These are phyloP conservation scores for Lepidocolaptes lacrymiger DNA, from an alignment of 2,797 vertebrate species.

Conservation along the genomic window DNA sequence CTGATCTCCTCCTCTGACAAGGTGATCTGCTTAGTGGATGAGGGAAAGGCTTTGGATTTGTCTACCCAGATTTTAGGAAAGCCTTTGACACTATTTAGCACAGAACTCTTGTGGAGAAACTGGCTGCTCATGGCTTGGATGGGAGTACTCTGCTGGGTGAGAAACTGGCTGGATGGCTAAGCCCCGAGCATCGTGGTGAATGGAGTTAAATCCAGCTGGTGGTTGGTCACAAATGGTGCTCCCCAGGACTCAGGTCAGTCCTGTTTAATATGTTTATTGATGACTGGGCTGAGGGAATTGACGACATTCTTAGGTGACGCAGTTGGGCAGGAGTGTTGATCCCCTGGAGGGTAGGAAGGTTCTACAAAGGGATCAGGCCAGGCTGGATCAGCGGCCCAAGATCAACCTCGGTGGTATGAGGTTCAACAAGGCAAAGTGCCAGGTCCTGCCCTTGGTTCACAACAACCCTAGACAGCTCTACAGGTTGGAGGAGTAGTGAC, in stretches of 20 bases:
- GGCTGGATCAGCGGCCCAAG: too few relatives aligned
- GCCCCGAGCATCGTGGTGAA: neutral
- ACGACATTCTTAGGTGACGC: neutral
- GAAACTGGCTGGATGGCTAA: neutral
- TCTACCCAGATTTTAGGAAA: neutral
- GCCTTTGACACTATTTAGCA: neutral
- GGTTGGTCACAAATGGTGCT: neutral
- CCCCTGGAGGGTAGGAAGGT: neutral
- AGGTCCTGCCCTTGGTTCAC: neutral
- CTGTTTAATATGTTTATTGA: neutral
- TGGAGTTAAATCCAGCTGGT: neutral
- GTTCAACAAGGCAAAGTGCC: neutral
- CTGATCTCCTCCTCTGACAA: neutral
- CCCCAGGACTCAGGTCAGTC: neutral
- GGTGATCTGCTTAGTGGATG: neutral
- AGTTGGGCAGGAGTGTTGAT: neutral
- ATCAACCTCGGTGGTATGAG: too few relatives aligned
- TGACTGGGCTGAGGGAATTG: neutral
- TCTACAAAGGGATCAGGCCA: neutral
- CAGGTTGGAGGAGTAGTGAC: too few relatives aligned
- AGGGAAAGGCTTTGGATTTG: neutral
- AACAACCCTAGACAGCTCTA: neutral
- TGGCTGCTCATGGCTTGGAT: neutral
- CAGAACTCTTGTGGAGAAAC: neutral
- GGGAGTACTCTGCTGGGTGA: neutral